A percentile compares a stretch with the other conserved stretches of the same genome.
These are phyloP conservation scores for Chesias legatella DNA, from an alignment of 2,888 invertebrate genomes.

Conservation along the genomic window DNA sequence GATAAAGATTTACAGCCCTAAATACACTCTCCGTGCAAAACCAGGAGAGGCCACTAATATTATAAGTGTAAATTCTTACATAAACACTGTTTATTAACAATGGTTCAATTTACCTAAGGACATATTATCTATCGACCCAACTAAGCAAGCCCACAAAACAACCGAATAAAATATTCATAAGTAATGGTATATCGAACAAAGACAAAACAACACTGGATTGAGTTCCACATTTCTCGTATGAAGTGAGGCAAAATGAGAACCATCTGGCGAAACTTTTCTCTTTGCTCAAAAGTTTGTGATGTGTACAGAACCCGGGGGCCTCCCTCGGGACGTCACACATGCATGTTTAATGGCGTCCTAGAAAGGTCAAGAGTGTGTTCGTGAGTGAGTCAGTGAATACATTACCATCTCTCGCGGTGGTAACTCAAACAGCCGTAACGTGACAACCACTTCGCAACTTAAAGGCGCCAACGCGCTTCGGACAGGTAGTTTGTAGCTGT, in stretches of 20 bases:
- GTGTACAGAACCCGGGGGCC: slow-evolving; percentile 60
- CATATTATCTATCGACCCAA: slow-evolving; percentile 6
- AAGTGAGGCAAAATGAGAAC: slow-evolving; percentile 61
- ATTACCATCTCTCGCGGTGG: slow-evolving; percentile 62
- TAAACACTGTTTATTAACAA: no score
- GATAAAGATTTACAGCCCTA: no score
- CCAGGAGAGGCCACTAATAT: no score
- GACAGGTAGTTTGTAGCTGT: slow-evolving; percentile 76
- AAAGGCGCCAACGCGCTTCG: slow-evolving; percentile 53
- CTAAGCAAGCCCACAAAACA: slow-evolving; percentile 20
- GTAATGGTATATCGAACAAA: slow-evolving; percentile 36
- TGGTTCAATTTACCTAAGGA: not conserved
- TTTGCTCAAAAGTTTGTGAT: slow-evolving; percentile 69
- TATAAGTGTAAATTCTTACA: no score
- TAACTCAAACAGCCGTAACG: slow-evolving; percentile 44
- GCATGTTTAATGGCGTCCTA: slow-evolving; percentile 76
- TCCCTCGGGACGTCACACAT: slow-evolving; percentile 65
- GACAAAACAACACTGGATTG: slow-evolving; percentile 43
- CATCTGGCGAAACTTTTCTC: slow-evolving; percentile 68
- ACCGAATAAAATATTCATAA: slow-evolving; percentile 32
- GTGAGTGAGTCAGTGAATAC: slow-evolving; percentile 67
- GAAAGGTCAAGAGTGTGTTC: slow-evolving; percentile 74
- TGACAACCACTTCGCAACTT: slow-evolving; percentile 67
- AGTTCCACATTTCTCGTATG: slow-evolving; percentile 48
- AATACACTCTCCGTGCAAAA: no score